phyloP scores from a whole-genome alignment of 2,797 vertebrate species.

The Threskiornis aethiopicus region DNA sequence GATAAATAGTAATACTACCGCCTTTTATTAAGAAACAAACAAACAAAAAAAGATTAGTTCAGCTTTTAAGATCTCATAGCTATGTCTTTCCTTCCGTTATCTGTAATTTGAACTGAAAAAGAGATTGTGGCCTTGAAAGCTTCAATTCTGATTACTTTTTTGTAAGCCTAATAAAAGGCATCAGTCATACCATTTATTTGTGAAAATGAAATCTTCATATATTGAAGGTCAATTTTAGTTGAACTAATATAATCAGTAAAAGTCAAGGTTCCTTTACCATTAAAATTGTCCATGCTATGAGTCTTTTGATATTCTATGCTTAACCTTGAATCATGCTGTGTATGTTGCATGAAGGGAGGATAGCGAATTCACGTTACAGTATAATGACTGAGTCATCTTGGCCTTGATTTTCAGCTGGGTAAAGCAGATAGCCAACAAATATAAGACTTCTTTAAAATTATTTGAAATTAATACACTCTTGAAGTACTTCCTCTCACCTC shows the following conservation, averaged over 20 bases:
- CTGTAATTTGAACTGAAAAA: conserved; percentile 56
- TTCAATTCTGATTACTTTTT: conserved; percentile 68
- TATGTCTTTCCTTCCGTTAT: conserved; percentile 29
- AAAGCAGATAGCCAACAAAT: conserved; percentile 26
- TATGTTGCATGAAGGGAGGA: conserved; percentile 30
- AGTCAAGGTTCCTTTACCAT: conserved; percentile 74
- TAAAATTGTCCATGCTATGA: conserved; percentile 63
- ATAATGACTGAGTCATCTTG: conserved; percentile 3
- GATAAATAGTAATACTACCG: not conserved
- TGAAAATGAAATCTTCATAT: conserved; percentile 71
- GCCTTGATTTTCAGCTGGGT: conserved; percentile 58
- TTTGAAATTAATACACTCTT: conserved; percentile 62
- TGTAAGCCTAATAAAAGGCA: conserved; percentile 70
- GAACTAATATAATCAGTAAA: conserved; percentile 73
- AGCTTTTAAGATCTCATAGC: conserved; percentile 41
- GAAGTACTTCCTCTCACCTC: conserved; percentile 24
- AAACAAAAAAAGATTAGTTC: conserved; percentile 31
- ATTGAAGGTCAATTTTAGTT: conserved; percentile 74
- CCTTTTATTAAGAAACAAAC: conserved; percentile 26
- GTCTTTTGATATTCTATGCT: conserved; percentile 66
- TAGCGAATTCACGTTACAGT: not conserved
- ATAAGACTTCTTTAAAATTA: conserved; percentile 40
- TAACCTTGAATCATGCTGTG: conserved; percentile 70
- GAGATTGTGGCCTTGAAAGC: conserved; percentile 67
- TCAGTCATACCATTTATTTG: conserved; percentile 61